phyloP scores from a whole-genome alignment of 2,888 invertebrate genomes.

The Cactoblastis cactorum region DNA sequence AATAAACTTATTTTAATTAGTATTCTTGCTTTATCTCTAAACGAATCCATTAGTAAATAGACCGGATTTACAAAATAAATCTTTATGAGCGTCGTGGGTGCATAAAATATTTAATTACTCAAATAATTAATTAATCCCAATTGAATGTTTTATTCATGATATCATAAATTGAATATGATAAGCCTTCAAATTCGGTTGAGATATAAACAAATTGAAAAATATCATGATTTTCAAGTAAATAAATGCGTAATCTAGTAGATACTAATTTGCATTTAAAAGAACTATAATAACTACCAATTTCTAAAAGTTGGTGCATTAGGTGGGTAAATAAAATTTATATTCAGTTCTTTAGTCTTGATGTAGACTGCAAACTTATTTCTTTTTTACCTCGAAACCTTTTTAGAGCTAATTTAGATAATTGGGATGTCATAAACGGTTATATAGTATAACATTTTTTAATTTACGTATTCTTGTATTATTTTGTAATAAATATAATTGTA shows the following conservation, averaged over 20 bases:
- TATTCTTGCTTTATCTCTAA: background rate
- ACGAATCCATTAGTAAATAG: background rate
- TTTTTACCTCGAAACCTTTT: no score
- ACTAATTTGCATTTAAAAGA: background rate
- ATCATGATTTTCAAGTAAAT: constrained; percentile 12
- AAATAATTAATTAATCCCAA: constrained; percentile 7
- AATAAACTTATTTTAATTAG: no score
- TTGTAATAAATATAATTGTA: no score
- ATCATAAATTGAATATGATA: background rate
- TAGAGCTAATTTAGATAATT: no score
- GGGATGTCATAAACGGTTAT: no score
- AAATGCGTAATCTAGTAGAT: background rate
- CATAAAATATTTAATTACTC: constrained; percentile 6
- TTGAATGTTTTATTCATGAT: constrained; percentile 9
- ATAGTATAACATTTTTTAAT: no score
- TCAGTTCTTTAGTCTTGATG: no score
- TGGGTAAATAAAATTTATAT: no score
- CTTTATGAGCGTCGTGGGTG: background rate
- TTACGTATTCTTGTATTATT: no score
- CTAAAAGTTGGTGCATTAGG: background rate
- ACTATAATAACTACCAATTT: no score
- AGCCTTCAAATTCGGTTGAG: background rate
- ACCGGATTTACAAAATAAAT: constrained; percentile 4
- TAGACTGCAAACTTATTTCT: no score
- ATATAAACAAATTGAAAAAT: background rate